Evolutionary conservation across 2,888 invertebrate species (phyloP).

Genomic region (Hemicrepidius hirtus): DNA sequence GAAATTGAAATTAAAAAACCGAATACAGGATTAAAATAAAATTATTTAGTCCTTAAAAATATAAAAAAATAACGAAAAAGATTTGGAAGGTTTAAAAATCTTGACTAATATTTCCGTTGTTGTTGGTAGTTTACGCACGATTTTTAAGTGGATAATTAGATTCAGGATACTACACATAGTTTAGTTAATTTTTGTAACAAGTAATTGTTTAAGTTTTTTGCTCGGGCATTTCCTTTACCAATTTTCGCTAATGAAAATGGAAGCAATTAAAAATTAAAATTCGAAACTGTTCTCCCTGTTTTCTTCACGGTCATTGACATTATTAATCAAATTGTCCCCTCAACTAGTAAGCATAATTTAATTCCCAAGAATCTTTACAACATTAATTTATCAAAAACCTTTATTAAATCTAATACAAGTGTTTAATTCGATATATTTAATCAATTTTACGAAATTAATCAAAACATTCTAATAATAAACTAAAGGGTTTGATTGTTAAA

Average conservation of each 20-base stretch:
- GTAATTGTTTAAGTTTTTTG: constrained; percentile 35
- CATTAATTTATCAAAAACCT: too few relatives aligned
- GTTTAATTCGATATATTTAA: too few relatives aligned
- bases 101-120: constrained; percentile 43
- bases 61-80: not conserved
- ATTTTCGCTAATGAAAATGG: constrained; percentile 21
- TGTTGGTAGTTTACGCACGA: constrained; percentile 40
- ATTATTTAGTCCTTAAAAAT: too few relatives aligned
- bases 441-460: too few relatives aligned
- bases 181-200: constrained; percentile 36
- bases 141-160: constrained; percentile 48
- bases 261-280: constrained; percentile 8
- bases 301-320: constrained; percentile 39
- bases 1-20: too few relatives aligned
- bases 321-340: too few relatives aligned
- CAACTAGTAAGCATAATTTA: too few relatives aligned
- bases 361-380: too few relatives aligned
- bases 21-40: too few relatives aligned
- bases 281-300: constrained; percentile 2
- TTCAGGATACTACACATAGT: constrained; percentile 42
- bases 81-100: constrained; percentile 16
- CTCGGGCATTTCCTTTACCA: constrained; percentile 33
- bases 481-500: too few relatives aligned
- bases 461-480: too few relatives aligned
- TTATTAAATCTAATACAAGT: too few relatives aligned